phyloP scores from a whole-genome alignment of 2,888 invertebrate species.

The Uloborus plumipes region DNA sequence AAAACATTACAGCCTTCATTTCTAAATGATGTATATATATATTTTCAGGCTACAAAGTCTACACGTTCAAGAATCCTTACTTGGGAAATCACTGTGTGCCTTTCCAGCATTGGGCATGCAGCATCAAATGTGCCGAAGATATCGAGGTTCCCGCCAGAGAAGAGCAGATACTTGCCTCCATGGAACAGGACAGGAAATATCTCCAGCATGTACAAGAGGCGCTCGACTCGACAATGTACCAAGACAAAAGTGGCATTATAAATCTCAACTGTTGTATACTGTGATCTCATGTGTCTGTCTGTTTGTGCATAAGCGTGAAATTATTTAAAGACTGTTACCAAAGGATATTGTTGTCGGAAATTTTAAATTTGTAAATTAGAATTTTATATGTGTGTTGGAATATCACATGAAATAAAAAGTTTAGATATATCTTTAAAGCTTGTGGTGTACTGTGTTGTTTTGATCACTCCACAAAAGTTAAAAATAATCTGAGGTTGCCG shows the following conservation, averaged over 20 bases:
- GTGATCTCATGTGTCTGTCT: constrained; percentile 24
- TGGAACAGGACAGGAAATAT: constrained; percentile 70
- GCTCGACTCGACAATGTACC: constrained; percentile 43
- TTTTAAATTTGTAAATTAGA: no score
- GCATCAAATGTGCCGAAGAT: constrained; percentile 71
- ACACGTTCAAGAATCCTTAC: constrained; percentile 74
- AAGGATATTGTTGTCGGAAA: not conserved
- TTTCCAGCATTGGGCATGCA: constrained; percentile 74
- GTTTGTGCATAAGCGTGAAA: constrained; percentile 1
- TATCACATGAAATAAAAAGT: no score
- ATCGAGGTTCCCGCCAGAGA: constrained; percentile 72
- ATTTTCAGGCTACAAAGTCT: constrained; percentile 72
- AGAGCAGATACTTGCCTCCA: constrained; percentile 71
- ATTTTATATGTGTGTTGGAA: no score
- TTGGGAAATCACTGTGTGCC: constrained; percentile 74
- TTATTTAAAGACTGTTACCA: not conserved
- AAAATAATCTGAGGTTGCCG: no score
- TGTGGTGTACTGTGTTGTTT: no score
- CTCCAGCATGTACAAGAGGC: constrained; percentile 67
- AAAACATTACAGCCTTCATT: not conserved
- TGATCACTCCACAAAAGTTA: no score
- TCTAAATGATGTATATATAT: not conserved
- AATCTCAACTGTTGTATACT: constrained; percentile 48
- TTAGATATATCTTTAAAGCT: no score
- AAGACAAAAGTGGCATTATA: constrained; percentile 28